A percentile compares a stretch with the other conserved stretches of the same genome.
These are phyloP conservation scores for Limnephilus auricula DNA, from an alignment of 2,888 invertebrate genomes.

Conservation along the genomic window DNA sequence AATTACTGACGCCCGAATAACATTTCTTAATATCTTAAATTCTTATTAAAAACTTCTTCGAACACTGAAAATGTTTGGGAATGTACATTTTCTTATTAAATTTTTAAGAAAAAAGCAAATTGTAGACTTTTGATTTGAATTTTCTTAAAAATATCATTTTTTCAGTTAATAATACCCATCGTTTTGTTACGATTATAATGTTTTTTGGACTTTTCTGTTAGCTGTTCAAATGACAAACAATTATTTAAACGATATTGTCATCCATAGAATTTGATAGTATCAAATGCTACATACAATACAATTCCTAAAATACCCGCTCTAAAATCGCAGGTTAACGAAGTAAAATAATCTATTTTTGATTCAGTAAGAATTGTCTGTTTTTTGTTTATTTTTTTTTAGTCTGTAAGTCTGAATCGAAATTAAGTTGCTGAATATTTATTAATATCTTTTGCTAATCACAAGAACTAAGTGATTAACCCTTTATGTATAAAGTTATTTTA, in stretches of 20 bases:
- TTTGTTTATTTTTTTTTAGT: background rate
- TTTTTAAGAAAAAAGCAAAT: background rate
- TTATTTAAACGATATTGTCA: background rate
- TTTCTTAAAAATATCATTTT: background rate
- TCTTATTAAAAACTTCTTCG: constrained; percentile 28
- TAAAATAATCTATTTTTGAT: too few relatives aligned
- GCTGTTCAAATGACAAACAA: background rate
- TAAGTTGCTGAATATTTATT: too few relatives aligned
- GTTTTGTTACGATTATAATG: background rate
- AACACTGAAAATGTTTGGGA: background rate
- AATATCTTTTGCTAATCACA: too few relatives aligned
- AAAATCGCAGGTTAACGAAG: too few relatives aligned
- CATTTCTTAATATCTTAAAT: constrained; percentile 27
- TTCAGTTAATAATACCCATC: background rate
- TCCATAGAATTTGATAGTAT: background rate
- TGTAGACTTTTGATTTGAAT: background rate
- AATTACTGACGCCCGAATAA: constrained; percentile 21
- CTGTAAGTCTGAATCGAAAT: too few relatives aligned
- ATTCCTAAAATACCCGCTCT: background rate
- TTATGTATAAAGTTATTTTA: too few relatives aligned
- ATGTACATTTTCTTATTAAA: background rate
- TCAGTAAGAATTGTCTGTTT: too few relatives aligned
- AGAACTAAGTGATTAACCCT: too few relatives aligned
- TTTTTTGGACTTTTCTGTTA: too few relatives aligned
- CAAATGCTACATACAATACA: background rate